These are phyloP conservation scores for Setophaga kirtlandii DNA, from an alignment of 2,113 vertebrate species.

Conservation along the genomic window DNA sequence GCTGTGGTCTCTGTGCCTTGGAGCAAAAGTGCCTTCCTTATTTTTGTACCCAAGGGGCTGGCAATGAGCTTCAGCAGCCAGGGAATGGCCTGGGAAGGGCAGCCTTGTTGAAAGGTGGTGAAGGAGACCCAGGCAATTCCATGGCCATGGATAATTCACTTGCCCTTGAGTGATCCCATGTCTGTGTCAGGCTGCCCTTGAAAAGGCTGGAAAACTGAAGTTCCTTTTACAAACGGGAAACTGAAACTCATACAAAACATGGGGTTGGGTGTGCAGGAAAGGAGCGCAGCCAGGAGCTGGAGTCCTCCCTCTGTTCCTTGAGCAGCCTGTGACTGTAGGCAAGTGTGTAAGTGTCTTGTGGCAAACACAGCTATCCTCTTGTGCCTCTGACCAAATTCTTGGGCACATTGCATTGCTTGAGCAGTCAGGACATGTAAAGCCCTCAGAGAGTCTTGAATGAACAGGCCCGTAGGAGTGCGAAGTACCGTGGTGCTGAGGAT, in stretches of 20 bases:
- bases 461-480: conserved; percentile 7
- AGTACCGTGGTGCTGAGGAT: not conserved
- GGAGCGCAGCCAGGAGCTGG: not conserved
- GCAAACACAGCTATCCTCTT: not conserved
- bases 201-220: not conserved
- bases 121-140: not conserved
- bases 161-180: not conserved
- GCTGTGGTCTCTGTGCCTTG: rapidly evolving
- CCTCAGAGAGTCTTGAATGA: conserved; percentile 28
- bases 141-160: rapidly evolving
- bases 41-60: not conserved
- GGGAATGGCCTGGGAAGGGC: not conserved
- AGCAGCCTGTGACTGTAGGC: not conserved
- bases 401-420: not conserved
- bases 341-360: not conserved
- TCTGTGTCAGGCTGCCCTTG: not conserved
- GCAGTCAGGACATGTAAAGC: not conserved
- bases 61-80: not conserved
- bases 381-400: conserved; percentile 29
- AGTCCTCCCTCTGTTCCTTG: not conserved
- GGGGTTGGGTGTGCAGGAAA: not conserved
- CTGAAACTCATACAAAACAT: not conserved
- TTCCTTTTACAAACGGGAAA: not conserved
- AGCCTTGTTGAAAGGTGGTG: not conserved
- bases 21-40: not conserved